phyloP scores from a whole-genome alignment of 2,113 vertebrate genomes.

The Mormyrus iriodes region DNA sequence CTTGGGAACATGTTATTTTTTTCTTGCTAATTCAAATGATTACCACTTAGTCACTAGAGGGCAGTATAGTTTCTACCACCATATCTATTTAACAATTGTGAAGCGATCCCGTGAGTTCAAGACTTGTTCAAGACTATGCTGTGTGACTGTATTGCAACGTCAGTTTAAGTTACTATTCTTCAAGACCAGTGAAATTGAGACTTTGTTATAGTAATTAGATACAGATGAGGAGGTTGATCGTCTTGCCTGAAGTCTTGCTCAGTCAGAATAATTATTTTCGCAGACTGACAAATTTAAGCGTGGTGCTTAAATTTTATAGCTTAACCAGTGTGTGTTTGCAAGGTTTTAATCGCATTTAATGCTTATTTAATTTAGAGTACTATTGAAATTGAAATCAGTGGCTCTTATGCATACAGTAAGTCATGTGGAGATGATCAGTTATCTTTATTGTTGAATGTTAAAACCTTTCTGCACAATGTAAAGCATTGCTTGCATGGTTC shows the following conservation, averaged over 20 bases:
- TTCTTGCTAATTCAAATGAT: constrained; percentile 15
- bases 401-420: not conserved
- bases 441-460: not conserved
- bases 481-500: not conserved
- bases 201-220: not conserved
- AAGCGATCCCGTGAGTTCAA: constrained; percentile 1
- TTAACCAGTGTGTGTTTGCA: not conserved
- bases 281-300: not conserved
- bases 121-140: no score
- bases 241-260: constrained; percentile 9
- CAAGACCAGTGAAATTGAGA: not conserved
- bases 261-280: not conserved
- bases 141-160: not conserved
- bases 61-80: constrained; percentile 51
- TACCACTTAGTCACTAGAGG: constrained; percentile 48
- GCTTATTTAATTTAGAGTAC: not conserved
- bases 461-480: not conserved
- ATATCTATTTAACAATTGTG: not conserved
- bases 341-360: not conserved
- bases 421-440: not conserved
- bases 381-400: not conserved
- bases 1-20: constrained; percentile 4
- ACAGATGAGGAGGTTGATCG: not conserved
- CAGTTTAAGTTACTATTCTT: not conserved
- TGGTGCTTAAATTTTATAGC: not conserved